These are phyloP conservation scores for Amblyteles armatorius DNA, from an alignment of 2,888 invertebrate species.

Conservation along the genomic window DNA sequence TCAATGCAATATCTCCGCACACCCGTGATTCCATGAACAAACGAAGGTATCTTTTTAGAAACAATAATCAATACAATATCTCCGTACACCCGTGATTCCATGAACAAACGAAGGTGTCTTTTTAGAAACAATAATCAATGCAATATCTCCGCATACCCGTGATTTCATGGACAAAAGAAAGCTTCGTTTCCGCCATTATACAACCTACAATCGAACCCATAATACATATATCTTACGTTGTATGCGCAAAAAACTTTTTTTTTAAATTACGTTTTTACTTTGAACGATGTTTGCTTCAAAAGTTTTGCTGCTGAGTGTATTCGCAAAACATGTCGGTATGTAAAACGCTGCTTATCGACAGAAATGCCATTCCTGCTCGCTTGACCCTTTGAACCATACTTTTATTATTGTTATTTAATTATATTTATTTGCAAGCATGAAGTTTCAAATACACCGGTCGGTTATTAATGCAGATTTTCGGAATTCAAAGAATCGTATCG, in stretches of 20 bases:
- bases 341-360: not conserved
- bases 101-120: not conserved
- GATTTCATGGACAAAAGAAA: not conserved
- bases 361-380: not conserved
- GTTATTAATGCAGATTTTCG: too few relatives aligned
- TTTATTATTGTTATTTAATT: too few relatives aligned
- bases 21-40: not conserved
- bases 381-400: not conserved
- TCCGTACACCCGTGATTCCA: not conserved
- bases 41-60: too few relatives aligned
- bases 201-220: too few relatives aligned
- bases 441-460: too few relatives aligned
- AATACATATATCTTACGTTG: too few relatives aligned
- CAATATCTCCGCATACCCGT: not conserved
- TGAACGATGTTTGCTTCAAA: not conserved
- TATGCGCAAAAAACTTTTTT: not conserved
- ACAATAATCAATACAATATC: not conserved
- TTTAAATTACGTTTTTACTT: not conserved
- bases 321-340: constrained; percentile 4
- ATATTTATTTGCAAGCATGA: too few relatives aligned
- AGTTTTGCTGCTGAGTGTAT: not conserved
- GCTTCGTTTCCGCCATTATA: too few relatives aligned
- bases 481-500: too few relatives aligned
- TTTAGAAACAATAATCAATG: not conserved
- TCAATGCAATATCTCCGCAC: not conserved